These are phyloP conservation scores for Drosophila repleta DNA, from an alignment of 1,140 invertebrate species.

Conservation along the genomic window DNA sequence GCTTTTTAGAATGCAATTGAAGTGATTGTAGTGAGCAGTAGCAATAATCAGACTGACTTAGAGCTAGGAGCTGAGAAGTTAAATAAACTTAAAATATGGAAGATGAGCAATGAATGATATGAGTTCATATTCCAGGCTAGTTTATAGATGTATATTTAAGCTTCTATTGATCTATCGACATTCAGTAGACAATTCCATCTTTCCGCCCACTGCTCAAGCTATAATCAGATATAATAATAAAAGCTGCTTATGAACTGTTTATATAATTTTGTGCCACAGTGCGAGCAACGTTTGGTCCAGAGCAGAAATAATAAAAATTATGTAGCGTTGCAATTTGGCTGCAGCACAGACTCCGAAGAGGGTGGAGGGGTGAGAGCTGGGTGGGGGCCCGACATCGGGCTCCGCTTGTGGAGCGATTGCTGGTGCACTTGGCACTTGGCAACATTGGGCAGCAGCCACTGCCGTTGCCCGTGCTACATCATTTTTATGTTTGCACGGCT, in stretches of 20 bases:
- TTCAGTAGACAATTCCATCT: too few species aligned
- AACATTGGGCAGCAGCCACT: constrained; percentile 15
- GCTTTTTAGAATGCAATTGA: too few species aligned
- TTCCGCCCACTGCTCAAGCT: too few species aligned
- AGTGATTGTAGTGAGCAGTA: too few species aligned
- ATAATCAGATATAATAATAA: too few species aligned
- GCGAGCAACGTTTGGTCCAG: constrained; percentile 42
- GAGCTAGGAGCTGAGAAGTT: too few species aligned
- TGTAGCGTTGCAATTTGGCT: constrained; percentile 65
- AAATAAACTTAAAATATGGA: too few species aligned
- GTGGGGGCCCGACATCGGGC: neutral
- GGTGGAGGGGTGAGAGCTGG: constrained; percentile 2
- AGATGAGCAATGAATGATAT: too few species aligned
- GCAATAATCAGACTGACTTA: too few species aligned
- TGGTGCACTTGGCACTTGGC: constrained; percentile 46
- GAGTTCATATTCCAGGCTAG: too few species aligned
- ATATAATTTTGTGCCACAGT: constrained; percentile 45
- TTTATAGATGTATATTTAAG: too few species aligned
- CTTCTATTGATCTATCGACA: too few species aligned
- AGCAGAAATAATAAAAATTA: constrained; percentile 71
- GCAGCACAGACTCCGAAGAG: constrained; percentile 30
- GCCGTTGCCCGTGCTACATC: constrained; percentile 45
- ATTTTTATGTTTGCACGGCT: constrained; percentile 78
- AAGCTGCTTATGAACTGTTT: neutral
- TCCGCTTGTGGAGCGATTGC: neutral